Conservation (phyloP, 2,888 invertebrate species). For the Platycheirus rosarum region DNA sequence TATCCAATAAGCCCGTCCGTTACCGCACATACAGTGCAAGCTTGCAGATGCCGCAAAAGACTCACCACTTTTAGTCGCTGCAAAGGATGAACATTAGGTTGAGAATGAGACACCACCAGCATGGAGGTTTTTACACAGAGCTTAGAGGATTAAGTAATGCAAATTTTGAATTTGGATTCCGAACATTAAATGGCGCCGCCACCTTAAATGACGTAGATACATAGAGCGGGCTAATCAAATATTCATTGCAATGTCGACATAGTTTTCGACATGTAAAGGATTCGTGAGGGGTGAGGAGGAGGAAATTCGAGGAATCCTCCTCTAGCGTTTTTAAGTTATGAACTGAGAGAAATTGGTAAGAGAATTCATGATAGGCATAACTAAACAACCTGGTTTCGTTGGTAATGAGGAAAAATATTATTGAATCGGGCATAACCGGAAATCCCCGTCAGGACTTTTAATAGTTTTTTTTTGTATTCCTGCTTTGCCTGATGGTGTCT, state of each 20-base stretch:
- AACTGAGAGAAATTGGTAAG: not conserved
- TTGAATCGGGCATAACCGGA: constrained; percentile 44
- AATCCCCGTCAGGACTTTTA: constrained; percentile 41
- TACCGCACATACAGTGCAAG: not conserved
- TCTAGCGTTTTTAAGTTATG: constrained; percentile 7
- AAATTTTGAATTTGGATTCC: constrained; percentile 44
- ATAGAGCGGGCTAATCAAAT: constrained; percentile 41
- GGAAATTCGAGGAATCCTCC: not conserved
- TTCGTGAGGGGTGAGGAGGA: too few species aligned
- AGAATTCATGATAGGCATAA: constrained; percentile 26
- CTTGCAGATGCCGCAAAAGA: constrained; percentile 23
- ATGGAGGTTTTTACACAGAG: not conserved
- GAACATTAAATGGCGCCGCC: constrained; percentile 46
- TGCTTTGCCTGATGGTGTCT: not conserved
- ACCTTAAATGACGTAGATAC: constrained; percentile 36
- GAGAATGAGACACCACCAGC: too few species aligned
- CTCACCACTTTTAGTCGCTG: constrained; percentile 5
- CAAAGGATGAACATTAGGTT: constrained; percentile 3
- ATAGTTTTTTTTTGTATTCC: constrained; percentile 34
- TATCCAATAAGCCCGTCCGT: constrained; percentile 47
- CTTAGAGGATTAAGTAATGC: constrained; percentile 52
- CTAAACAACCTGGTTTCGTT: constrained; percentile 39
- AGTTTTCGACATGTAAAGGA: constrained; percentile 26
- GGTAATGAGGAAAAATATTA: constrained; percentile 38
- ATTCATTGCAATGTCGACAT: constrained; percentile 40